Evolutionary conservation across 2,113 vertebrate genomes (phyloP).

Genomic region (Haemorhous mexicanus): DNA sequence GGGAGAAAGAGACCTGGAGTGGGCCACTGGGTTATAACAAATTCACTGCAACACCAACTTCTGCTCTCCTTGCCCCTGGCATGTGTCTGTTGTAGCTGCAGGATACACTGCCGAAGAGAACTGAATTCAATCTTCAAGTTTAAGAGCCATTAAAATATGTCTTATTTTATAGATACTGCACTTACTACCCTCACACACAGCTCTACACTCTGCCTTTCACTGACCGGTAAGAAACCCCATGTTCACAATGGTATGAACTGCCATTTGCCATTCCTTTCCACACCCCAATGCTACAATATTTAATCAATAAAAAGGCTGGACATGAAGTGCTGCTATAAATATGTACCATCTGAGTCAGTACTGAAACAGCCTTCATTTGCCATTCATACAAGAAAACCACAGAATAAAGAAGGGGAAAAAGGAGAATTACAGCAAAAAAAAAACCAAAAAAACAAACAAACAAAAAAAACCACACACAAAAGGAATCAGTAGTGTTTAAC

Average conservation of each 20-base stretch:
- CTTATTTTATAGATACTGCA: not conserved
- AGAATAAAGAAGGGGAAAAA: rapidly evolving
- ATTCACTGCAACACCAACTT: not conserved
- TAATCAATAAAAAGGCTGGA: not conserved
- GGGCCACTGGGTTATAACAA: not conserved
- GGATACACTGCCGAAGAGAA: not conserved
- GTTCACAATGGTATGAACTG: not conserved
- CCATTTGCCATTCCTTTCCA: not conserved
- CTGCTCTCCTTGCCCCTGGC: not conserved
- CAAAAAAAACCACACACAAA: not conserved
- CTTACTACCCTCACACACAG: not conserved
- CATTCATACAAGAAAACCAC: not conserved
- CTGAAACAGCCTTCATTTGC: not conserved
- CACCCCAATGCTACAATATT: not conserved
- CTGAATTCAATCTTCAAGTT: not conserved
- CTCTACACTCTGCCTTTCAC: not conserved
- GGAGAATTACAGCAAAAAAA: not conserved
- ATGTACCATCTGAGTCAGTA: not conserved
- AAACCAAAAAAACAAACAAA: too few species aligned
- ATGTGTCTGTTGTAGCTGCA: not conserved
- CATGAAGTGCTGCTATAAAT: not conserved
- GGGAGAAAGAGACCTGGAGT: not conserved
- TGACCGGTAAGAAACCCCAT: not conserved
- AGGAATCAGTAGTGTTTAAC: not conserved
- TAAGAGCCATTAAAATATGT: not conserved